These are phyloP conservation scores for Petroica traversi DNA, from an alignment of 2,113 vertebrate species.

Conservation along the genomic window DNA sequence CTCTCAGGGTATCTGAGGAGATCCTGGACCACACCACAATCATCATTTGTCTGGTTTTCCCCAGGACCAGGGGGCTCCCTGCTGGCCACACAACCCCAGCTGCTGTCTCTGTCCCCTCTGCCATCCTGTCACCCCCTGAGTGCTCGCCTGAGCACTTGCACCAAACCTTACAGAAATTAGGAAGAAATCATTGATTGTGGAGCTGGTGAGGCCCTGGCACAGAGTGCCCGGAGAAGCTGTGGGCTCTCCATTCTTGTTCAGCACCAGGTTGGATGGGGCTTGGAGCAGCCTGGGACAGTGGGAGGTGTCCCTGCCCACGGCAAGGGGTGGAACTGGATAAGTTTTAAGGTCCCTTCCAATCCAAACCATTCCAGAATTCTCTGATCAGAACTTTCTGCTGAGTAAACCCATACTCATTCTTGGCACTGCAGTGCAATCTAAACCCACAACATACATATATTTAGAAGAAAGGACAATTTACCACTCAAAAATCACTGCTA, in stretches of 20 bases:
- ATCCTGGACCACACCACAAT: neutral
- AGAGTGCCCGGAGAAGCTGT: neutral
- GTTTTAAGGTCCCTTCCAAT: neutral
- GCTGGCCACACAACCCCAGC: neutral
- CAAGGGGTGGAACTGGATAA: neutral
- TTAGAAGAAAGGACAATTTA: neutral
- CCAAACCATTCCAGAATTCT: neutral
- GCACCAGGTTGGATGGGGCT: fast-evolving
- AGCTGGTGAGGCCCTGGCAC: neutral
- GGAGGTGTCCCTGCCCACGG: neutral
- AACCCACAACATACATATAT: neutral
- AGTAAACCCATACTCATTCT: fast-evolving
- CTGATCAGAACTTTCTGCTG: neutral
- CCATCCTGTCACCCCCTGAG: neutral
- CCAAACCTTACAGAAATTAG: too few species aligned
- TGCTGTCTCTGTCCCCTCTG: neutral
- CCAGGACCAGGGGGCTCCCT: neutral
- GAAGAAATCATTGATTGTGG: neutral
- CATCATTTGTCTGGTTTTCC: fast-evolving
- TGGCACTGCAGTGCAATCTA: neutral
- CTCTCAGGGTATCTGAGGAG: neutral
- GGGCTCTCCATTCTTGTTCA: neutral
- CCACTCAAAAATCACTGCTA: neutral
- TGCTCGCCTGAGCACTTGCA: neutral
- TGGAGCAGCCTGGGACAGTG: fast-evolving